Base-by-base conservation (phyloP, 2,888 invertebrate genomes). In the Drosophila infuscata region DNA sequence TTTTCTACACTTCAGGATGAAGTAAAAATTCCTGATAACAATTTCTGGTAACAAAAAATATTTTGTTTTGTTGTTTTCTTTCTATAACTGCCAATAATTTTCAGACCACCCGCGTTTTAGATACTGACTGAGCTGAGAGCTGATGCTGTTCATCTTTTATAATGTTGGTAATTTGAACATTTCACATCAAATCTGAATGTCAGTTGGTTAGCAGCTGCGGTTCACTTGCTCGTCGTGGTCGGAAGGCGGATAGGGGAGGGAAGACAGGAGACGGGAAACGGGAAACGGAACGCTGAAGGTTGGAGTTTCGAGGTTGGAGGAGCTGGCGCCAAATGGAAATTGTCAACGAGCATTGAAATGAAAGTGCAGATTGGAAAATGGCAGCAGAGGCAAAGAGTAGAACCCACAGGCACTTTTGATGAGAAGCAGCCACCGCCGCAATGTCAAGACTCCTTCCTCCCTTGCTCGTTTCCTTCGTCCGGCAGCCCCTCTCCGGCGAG, bases 131-230 rank as follows among this genome's bases (percentile, higher is more conserved):
- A 25, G 79, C 57, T 69, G 68, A 48, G 52, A 64, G 70, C 74
- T 70, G 74, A 67, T 49, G 79, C 76, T 79, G 83, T 88, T 84
- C 83, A 85, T 88, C 79, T 85, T 80, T 88, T 88, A 86, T 85
- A 88, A 86, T 86, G 79, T 84, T 82, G 86, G 88, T 84, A 89
- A 88, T 89, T 84, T 83, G 76, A 84, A 88, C 84, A 86, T 88
- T 88, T 84, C 83, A 89, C 89, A 88, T 88, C 90, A 88, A 86
- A 86, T 86, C 86, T 82, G 84, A 79, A 88, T 79, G 86, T 87
- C 83, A 87, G 88, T 84, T 84, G 83, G 85, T 87, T 84, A 87
- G 76, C 81, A 87, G 85, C 83, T 87, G 89, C 65, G 88, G 86
- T 81, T 83, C 78, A 72, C 73, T 80, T 75, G 82, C 69, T 67